Evolutionary conservation across 2,113 vertebrate genomes (phyloP), one percentile per base, ranked within the genome.

Genomic region (Oncorhynchus keta): DNA sequence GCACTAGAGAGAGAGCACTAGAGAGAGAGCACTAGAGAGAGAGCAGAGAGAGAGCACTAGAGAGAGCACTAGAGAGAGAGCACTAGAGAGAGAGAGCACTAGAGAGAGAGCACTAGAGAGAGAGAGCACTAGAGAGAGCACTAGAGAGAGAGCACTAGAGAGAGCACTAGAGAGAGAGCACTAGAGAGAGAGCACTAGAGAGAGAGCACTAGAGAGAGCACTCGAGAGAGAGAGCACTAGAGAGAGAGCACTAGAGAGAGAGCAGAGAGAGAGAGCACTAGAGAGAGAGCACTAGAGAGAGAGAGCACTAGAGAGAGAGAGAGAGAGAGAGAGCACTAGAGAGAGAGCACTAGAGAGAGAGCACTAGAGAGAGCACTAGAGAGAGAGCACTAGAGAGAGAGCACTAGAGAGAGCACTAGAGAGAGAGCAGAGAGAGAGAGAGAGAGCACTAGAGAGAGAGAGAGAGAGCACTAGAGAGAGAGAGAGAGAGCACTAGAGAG

Each of bases 121-220:
- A 30, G 30, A 30, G 81, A 81, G 86, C 0, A 12, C 3, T 2
- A 49, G 13, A 3, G 0, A 12, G 9, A 79, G 79, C n/a, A n/a
- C n/a, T n/a, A 85, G 84, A 76, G 74, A 32, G 83, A 76, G 69
- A 79, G 73, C 80, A 86, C 79, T 78, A 85, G 84, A 77, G 76
- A n/a, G n/a, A n/a, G n/a, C n/a, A n/a, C n/a, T n/a, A 68, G 49
- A 76, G 69, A 79, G 73, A 1, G 90, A 91, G 84, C 90, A 79
- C 90, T 84, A 39, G 90, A 32, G 30, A 32, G 1, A 30, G 30
- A 32, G 30, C n/a, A n/a, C n/a, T n/a, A 5, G 4, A 32, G 4
- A 5, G 30, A 32, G 24, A 24, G 24, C n/a, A n/a, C n/a, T 0
- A 32, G 30, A 32, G 81, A 81, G n/a, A n/a, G n/a, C n/a, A n/a